Conservation (phyloP, 2,113 vertebrate genomes). For the Salvelinus alpinus region DNA sequence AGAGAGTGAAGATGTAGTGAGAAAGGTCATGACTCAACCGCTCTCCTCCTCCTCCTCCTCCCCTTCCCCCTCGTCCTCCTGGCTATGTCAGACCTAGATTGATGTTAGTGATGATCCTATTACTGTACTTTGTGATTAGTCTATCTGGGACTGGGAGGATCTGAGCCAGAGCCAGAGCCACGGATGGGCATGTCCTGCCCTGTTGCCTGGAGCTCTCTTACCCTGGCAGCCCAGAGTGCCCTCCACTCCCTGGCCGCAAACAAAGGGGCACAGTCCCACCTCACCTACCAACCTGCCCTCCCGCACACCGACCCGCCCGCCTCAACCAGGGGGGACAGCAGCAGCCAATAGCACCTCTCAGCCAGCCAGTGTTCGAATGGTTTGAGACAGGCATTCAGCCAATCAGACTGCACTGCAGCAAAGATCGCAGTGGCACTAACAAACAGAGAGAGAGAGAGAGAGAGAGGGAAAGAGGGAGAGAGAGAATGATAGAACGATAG, state of each 20-base stretch:
- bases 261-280: conserved; percentile 6
- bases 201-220: conserved; percentile 25
- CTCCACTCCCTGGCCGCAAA: background rate
- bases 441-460: conserved; percentile 2
- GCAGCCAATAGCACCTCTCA: conserved; percentile 38
- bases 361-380: conserved; percentile 46
- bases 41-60: background rate
- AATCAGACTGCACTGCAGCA: conserved; percentile 72
- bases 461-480: background rate
- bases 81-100: background rate
- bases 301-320: conserved; percentile 12
- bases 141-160: background rate
- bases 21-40: conserved; percentile 43
- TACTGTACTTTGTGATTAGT: background rate
- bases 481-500: conserved; percentile 1
- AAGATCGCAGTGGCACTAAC: conserved; percentile 51
- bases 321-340: background rate
- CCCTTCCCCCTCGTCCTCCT: too few species aligned
- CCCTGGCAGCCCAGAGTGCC: conserved; percentile 15
- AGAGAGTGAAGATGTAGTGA: conserved; percentile 8
- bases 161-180: background rate
- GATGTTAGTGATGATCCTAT: background rate
- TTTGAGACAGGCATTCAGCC: conserved; percentile 59
- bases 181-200: background rate
- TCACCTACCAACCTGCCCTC: background rate